Evolutionary conservation across 92 coral and sea anemone species (phyloP).

Genomic region (Parazoanthus darwini): DNA sequence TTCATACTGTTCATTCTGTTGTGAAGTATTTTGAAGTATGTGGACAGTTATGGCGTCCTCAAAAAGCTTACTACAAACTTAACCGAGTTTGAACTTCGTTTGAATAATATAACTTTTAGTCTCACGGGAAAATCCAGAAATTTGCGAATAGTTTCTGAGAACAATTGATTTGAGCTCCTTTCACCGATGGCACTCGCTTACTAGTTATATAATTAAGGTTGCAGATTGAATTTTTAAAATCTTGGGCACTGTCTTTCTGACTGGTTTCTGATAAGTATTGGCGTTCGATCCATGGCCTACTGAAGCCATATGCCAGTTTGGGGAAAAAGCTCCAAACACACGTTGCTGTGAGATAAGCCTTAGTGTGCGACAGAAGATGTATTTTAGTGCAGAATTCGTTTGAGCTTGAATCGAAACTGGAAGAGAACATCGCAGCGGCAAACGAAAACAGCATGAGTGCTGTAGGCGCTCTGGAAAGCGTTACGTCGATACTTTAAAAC

Average conservation of each 20-base stretch:
- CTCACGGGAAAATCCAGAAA: no score
- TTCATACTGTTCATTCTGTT: no score
- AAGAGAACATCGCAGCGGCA: not conserved
- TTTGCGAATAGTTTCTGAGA: no score
- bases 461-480: not conserved
- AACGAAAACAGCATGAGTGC: not conserved
- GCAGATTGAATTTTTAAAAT: no score
- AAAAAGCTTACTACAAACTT: no score
- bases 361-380: not conserved
- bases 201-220: no score
- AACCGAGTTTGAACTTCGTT: no score
- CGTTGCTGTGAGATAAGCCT: not conserved
- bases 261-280: not conserved
- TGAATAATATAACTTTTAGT: no score
- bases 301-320: not conserved
- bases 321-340: not conserved
- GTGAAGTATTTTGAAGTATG: no score
- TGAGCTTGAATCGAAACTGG: not conserved
- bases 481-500: not conserved
- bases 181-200: no score
- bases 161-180: no score
- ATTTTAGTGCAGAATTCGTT: not conserved
- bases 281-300: not conserved
- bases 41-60: no score
- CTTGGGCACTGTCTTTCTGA: not conserved